Conservation (phyloP, 2,113 vertebrate species). For the Irena cyanogastra region DNA sequence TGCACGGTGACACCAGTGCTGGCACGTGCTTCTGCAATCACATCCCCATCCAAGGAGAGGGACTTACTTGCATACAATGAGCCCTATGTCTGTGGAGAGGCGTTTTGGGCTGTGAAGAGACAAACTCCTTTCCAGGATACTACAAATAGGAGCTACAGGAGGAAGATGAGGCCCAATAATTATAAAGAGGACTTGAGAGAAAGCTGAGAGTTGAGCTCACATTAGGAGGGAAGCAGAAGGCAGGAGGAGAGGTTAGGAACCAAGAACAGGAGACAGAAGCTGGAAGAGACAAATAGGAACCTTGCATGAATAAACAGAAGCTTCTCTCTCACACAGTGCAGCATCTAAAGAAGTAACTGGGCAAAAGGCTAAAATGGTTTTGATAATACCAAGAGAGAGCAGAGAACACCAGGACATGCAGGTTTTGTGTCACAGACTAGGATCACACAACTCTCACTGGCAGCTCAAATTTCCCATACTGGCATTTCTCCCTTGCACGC, state of each 20-base stretch:
- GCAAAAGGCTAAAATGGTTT: background rate
- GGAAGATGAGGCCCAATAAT: conserved; percentile 33
- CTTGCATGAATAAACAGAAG: conserved; percentile 62
- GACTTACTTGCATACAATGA: conserved; percentile 23
- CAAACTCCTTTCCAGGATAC: conserved; percentile 13
- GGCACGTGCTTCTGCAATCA: background rate
- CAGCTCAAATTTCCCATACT: background rate
- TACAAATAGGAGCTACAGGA: conserved; percentile 37
- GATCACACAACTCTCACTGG: background rate
- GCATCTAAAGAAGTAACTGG: background rate
- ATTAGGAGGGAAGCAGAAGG: conserved; percentile 78
- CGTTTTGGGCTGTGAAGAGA: background rate
- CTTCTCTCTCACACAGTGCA: background rate
- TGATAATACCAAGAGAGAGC: background rate
- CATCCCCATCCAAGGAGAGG: background rate
- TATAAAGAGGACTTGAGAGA: conserved; percentile 62
- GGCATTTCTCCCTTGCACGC: background rate
- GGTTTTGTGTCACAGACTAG: background rate
- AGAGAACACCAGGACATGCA: background rate
- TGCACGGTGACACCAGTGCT: background rate
- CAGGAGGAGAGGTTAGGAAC: conserved; percentile 81
- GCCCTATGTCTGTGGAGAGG: conserved; percentile 12
- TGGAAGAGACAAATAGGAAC: conserved; percentile 84
- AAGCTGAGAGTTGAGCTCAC: conserved; percentile 76
- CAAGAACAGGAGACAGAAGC: conserved; percentile 81